phyloP scores from a whole-genome alignment of 2,797 vertebrate genomes.

The Chelonia mydas region DNA sequence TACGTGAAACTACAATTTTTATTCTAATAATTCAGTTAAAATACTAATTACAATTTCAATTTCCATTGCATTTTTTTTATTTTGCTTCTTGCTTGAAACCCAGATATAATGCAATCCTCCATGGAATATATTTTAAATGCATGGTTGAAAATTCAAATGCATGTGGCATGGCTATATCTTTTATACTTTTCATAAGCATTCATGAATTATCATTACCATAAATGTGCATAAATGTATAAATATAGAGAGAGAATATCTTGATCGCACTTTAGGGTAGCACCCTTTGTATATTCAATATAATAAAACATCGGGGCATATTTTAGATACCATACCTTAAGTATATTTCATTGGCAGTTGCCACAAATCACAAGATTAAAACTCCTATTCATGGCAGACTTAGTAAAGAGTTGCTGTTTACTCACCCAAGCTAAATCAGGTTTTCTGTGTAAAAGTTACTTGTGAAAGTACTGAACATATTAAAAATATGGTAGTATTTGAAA shows the following conservation, averaged over 20 bases:
- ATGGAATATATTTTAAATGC: conserved; percentile 75
- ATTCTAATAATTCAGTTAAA: conserved; percentile 20
- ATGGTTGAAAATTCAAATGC: conserved; percentile 76
- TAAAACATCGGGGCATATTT: background rate
- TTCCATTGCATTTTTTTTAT: conserved; percentile 37
- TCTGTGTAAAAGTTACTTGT: background rate
- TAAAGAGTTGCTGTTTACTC: background rate
- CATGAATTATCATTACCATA: conserved; percentile 56
- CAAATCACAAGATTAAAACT: background rate
- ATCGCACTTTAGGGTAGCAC: conserved; percentile 10
- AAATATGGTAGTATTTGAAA: background rate
- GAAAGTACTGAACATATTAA: background rate
- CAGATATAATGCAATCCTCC: conserved; percentile 64
- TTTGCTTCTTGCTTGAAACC: conserved; percentile 59
- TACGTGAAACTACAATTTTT: conserved; percentile 58
- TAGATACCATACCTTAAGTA: background rate
- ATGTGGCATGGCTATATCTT: conserved; percentile 79
- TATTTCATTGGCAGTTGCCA: background rate
- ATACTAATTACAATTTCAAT: conserved; percentile 22
- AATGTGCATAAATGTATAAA: conserved; percentile 56
- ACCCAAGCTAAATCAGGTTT: background rate
- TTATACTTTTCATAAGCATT: conserved; percentile 68
- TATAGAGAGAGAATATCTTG: conserved; percentile 41
- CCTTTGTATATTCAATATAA: conserved; percentile 20
- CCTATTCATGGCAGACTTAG: background rate